Conservation (phyloP, 2,888 invertebrate species). For the Drosophila pegasa region DNA sequence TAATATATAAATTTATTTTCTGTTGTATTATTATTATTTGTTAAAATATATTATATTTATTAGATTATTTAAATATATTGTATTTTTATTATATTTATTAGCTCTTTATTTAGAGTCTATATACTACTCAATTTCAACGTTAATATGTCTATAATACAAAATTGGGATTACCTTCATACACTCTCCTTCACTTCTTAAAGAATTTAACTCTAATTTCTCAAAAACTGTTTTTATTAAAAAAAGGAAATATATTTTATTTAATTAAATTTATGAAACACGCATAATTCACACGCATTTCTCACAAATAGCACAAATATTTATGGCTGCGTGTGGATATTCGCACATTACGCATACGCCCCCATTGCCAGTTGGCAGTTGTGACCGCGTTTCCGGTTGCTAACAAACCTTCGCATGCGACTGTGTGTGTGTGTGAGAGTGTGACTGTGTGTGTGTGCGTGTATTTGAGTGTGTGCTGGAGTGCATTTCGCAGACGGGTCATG, state of each 20-base stretch:
- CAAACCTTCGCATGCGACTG: constrained; percentile 48
- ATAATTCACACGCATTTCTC: background rate
- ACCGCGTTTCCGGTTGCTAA: constrained; percentile 66
- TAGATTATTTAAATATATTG: too few species aligned
- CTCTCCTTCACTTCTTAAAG: too few species aligned
- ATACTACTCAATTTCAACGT: too few species aligned
- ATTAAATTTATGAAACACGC: background rate
- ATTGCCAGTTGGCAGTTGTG: constrained; percentile 28
- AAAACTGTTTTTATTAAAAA: background rate
- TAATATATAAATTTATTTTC: too few species aligned
- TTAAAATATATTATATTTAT: too few species aligned
- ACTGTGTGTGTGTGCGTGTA: constrained; percentile 12
- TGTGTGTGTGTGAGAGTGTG: constrained; percentile 24
- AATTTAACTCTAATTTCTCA: background rate
- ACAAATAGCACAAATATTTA: background rate
- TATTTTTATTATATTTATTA: too few species aligned
- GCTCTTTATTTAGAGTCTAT: too few species aligned
- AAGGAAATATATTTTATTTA: background rate
- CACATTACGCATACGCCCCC: constrained; percentile 56
- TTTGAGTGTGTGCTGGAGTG: constrained; percentile 54
- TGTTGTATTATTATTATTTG: too few species aligned
- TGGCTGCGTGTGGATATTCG: constrained; percentile 23
- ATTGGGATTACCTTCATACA: too few species aligned
- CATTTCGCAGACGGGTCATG: constrained; percentile 72
- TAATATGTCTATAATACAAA: too few species aligned